Base-by-base conservation (phyloP, 2,888 invertebrate species). In the Drosophila peninsularis region DNA sequence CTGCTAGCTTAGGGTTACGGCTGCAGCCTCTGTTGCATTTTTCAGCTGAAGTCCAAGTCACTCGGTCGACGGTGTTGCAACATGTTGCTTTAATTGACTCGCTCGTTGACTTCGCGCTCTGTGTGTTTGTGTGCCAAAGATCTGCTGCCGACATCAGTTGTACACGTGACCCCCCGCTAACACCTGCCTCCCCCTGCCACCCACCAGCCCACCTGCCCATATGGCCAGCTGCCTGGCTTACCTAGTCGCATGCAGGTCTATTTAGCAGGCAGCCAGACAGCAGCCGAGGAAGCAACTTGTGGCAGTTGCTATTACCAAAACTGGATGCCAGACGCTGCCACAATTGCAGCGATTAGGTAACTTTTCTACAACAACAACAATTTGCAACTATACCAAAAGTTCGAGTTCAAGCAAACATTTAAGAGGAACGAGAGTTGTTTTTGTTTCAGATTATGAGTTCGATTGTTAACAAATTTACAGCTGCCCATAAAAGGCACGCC, bases 391-490 rank as follows among this genome's bases (percentile, higher is more conserved):
- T 45, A 24, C 44, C 60, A 82, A 89, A 89, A 91, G 90, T 91
- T 91, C 90, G 90, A 91, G 91, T 90, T 90, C 91, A 90, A 89
- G 91, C 71, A 62, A 82, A 85, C 71, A 73, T 71, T 70, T 65
- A 62, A 54, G 57, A 71, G 62, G 71, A 52, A 34, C 24, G 5
- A 19, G 34, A 21, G 41, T 44, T 62, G 24, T 30, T 30, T 53
- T 36, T 21, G 13, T 45, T 30, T 7, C 7, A 30, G 10, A 17
- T 47, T 47, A 47, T n/a, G 47, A 50, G 42, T 50, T 63, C n/a
- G 45, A n/a, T 56, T 27, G 53, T 42, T 47, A 60, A 21, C 64
- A 67, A 68, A 49, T 58, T 63, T 50, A 42, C 75, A 67, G 65
- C 61, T 84, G 19, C 9, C 84, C 62, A 41, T 57, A 61, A 32